Conservation (phyloP, 2,113 vertebrate species). For the Zonotrichia leucophrys region DNA sequence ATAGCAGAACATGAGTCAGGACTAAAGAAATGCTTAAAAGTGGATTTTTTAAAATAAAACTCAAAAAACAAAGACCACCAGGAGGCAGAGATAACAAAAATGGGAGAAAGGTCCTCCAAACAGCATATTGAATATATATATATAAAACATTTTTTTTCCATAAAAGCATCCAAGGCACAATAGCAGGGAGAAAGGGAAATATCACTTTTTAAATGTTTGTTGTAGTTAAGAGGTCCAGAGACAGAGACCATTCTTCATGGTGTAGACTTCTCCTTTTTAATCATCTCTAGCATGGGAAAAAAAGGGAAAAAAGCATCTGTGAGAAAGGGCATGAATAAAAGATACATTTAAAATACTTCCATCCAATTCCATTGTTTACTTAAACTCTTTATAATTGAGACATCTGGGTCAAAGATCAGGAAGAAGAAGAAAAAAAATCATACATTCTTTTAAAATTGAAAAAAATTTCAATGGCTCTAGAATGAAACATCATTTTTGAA, state of each 20-base stretch:
- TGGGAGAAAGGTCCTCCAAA: not conserved
- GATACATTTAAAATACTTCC: not conserved
- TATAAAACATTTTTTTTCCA: not conserved
- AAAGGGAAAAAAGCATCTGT: not conserved
- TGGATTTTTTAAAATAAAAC: not conserved
- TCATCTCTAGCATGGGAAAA: not conserved
- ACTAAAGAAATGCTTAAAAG: not conserved
- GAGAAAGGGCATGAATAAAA: not conserved
- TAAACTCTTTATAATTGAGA: not conserved
- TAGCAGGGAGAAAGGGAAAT: not conserved
- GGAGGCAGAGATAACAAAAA: conserved; percentile 23
- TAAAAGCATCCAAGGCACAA: conserved; percentile 8
- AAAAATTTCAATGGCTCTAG: not conserved
- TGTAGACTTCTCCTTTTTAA: not conserved
- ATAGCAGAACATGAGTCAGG: not conserved
- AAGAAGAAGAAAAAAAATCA: not conserved
- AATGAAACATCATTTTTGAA: not conserved
- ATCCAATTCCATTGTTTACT: conserved; percentile 15
- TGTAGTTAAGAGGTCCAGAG: not conserved
- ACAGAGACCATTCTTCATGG: not conserved
- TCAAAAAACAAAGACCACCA: not conserved
- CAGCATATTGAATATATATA: not conserved
- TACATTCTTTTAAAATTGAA: not conserved
- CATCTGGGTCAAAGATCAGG: not conserved
- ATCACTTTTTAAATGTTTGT: not conserved